phyloP scores from a whole-genome alignment of 2,888 invertebrate species.

The Artemia sinica region DNA sequence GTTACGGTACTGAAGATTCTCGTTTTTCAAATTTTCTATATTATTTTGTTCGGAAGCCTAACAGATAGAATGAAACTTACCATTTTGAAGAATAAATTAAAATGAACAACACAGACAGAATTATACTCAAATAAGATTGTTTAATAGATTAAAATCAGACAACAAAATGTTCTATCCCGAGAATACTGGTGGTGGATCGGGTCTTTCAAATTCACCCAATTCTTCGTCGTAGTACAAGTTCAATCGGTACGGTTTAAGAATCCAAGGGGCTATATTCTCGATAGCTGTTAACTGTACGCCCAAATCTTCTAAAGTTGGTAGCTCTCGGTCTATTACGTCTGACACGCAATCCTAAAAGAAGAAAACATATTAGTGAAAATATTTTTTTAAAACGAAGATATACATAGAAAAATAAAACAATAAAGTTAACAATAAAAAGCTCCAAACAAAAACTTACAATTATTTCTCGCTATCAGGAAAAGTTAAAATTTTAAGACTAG shows the following conservation, averaged over 20 bases:
- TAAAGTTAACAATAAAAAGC: not conserved
- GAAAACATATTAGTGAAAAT: conserved; percentile 17
- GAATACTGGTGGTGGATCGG: conserved; percentile 37
- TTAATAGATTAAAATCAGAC: no score
- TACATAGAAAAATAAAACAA: not conserved
- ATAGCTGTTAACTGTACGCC: conserved; percentile 56
- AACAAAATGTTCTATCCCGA: not conserved
- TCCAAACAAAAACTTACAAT: not conserved
- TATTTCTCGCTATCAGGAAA: not conserved
- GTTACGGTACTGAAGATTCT: no score
- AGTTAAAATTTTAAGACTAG: not conserved
- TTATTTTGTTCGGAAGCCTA: no score
- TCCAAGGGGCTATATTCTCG: conserved; percentile 68
- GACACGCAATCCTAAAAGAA: conserved; percentile 50
- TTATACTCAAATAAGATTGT: no score
- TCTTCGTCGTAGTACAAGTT: conserved; percentile 53
- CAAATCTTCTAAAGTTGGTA: conserved; percentile 71
- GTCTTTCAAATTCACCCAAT: conserved; percentile 52
- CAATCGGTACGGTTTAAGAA: conserved; percentile 49
- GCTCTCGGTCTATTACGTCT: conserved; percentile 43
- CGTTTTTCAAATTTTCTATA: no score
- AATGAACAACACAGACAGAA: no score
- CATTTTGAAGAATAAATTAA: no score
- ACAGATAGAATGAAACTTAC: no score
- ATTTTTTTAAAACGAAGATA: not conserved